Evolutionary conservation across 2,797 vertebrate genomes (phyloP).

Genomic region (Bovichtus diacanthus): DNA sequence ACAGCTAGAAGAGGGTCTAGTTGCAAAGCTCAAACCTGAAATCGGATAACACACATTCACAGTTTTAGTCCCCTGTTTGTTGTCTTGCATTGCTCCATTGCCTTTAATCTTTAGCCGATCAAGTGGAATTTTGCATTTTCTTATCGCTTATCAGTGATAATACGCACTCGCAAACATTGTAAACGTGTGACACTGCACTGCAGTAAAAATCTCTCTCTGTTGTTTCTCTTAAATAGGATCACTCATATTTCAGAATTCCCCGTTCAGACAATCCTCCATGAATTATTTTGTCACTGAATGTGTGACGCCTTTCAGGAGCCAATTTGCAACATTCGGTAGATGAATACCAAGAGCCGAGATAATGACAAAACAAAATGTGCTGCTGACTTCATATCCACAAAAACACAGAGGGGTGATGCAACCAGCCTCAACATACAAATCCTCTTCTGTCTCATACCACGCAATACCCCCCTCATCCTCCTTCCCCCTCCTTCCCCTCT

Average conservation of each 20-base stretch:
- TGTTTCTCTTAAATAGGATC: constrained; percentile 73
- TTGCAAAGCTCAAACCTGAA: constrained; percentile 45
- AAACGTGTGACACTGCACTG: constrained; percentile 63
- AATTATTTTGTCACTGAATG: constrained; percentile 74
- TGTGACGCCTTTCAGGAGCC: constrained; percentile 81
- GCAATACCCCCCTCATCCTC: constrained; percentile 68
- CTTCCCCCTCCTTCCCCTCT: constrained; percentile 54
- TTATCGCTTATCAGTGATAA: constrained; percentile 67
- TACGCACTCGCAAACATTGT: constrained; percentile 39
- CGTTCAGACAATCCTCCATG: constrained; percentile 75
- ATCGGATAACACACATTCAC: constrained; percentile 39
- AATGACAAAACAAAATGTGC: constrained; percentile 84
- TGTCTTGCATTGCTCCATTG: constrained; percentile 26
- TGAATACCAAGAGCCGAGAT: constrained; percentile 78
- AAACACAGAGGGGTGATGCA: constrained; percentile 82
- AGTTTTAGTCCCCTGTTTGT: constrained; percentile 28
- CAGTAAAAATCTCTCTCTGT: constrained; percentile 54
- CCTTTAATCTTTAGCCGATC: constrained; percentile 55
- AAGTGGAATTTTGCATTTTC: constrained; percentile 54
- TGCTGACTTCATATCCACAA: constrained; percentile 81
- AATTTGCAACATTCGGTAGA: constrained; percentile 82
- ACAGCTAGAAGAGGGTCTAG: constrained; percentile 3
- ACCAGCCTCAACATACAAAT: constrained; percentile 82
- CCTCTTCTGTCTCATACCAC: constrained; percentile 80
- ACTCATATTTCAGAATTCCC: constrained; percentile 69